Evolutionary conservation across 2,888 invertebrate genomes (phyloP), one percentile per base, ranked within the genome.

Genomic region (Agrochola circellaris): DNA sequence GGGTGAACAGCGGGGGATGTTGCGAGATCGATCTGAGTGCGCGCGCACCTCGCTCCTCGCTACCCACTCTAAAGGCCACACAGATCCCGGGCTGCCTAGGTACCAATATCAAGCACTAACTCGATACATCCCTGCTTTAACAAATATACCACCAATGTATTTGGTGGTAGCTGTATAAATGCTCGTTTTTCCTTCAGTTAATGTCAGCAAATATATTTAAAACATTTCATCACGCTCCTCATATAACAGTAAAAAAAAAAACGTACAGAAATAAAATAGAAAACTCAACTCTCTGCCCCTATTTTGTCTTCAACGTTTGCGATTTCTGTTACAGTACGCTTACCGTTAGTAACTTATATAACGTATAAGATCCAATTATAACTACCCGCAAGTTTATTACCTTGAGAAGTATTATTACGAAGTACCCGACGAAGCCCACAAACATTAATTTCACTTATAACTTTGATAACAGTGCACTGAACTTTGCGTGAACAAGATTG

Each of bases 11-110:
- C 86, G 88, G 87, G 89, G 82, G 83, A 88, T 88, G 90, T 88
- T 88, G 78, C 86, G 89, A 91, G 95, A 96, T 96, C 96, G 96
- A 96, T 96, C 92, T 86, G 87, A 84, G 79, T 90, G 93, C 94
- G 95, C 96, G 95, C 93, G 95, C 95, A 94, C 89, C 81, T 87
- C 90, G 82, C 79, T 83, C 82, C 74, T 70, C 77, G 85, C 86
- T 82, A 89, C 89, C 89, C 88, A 90, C 88, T 91, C 91, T 90
- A 92, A 92, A 91, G 88, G 89, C 89, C 88, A 89, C 90, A 85
- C 88, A 89, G 91, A 91, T 90, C 91, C 89, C 89, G 90, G 90
- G 88, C 87, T 79, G 71, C 71, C 75, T 85, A 81, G 71, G 82
- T 85, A 81, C 81, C 79, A 85, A 85, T 62, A 81, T 80, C 76